Evolutionary conservation across 2,888 invertebrate genomes (phyloP).

Genomic region (Busseola fusca): DNA sequence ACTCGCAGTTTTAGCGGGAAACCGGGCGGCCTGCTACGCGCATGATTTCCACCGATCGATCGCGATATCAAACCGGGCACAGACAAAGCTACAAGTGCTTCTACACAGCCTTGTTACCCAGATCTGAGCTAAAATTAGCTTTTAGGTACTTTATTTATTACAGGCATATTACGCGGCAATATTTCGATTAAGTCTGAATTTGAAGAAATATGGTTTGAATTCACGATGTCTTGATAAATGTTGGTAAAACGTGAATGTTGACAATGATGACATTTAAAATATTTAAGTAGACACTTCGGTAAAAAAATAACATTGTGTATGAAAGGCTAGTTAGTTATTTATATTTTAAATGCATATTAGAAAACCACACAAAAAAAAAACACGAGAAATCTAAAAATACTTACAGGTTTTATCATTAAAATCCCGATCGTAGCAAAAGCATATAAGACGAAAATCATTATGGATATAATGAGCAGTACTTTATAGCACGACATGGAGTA

Average conservation of each 20-base stretch:
- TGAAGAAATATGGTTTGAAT: background rate
- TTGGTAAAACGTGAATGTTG: background rate
- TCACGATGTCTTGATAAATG: background rate
- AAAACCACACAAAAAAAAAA: background rate
- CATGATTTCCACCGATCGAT: slow-evolving; percentile 77
- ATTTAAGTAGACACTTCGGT: background rate
- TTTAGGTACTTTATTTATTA: slow-evolving; percentile 21
- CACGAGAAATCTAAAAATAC: slow-evolving; percentile 31
- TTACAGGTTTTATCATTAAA: slow-evolving; percentile 70
- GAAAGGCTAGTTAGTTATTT: background rate
- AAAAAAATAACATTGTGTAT: background rate
- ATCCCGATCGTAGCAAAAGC: slow-evolving; percentile 73
- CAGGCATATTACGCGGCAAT: background rate
- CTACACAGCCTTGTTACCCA: slow-evolving; percentile 54
- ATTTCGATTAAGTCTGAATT: background rate
- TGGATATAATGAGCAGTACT: slow-evolving; percentile 65
- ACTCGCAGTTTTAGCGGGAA: slow-evolving; percentile 70
- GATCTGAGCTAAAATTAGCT: slow-evolving; percentile 44
- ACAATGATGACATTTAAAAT: background rate
- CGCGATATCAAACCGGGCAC: slow-evolving; percentile 61
- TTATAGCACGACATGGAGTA: slow-evolving; percentile 70
- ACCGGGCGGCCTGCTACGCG: slow-evolving; percentile 66
- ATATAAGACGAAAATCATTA: slow-evolving; percentile 76
- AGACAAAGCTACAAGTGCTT: slow-evolving; percentile 57
- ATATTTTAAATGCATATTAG: background rate